Conservation (phyloP, 2,797 vertebrate species). For the Alcedo atthis region DNA sequence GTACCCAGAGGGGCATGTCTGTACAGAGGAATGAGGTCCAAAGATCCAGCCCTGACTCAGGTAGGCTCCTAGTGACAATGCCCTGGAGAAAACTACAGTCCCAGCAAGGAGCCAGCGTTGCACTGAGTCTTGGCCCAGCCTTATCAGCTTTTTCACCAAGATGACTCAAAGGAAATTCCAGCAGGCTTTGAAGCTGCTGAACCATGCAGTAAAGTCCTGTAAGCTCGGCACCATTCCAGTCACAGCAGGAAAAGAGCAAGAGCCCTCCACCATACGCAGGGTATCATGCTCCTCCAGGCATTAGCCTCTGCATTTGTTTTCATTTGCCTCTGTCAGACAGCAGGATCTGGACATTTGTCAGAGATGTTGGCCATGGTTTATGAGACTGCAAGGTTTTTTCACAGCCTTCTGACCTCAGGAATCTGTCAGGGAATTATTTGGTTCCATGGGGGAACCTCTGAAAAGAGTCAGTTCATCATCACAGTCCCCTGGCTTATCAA, state of each 20-base stretch:
- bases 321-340: neutral
- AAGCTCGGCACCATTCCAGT: neutral
- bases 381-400: neutral
- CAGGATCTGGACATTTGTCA: conserved; percentile 14
- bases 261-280: neutral
- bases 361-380: neutral
- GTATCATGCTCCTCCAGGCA: neutral
- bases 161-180: conserved; percentile 43
- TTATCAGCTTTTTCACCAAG: conserved; percentile 15
- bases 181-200: conserved; percentile 6
- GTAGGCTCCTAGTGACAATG: neutral
- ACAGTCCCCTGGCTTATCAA: neutral
- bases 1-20: neutral
- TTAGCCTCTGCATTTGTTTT: neutral
- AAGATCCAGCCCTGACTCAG: neutral
- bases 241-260: neutral
- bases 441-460: neutral
- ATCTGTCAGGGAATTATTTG: neutral
- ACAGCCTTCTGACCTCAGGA: neutral
- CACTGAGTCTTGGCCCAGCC: neutral
- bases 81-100: neutral
- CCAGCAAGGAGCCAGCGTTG: neutral
- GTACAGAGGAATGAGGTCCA: neutral
- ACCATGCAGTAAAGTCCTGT: neutral
- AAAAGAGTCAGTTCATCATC: conserved; percentile 12